These are phyloP conservation scores for Drosophila infuscata DNA, from an alignment of 2,888 invertebrate genomes.

Conservation along the genomic window DNA sequence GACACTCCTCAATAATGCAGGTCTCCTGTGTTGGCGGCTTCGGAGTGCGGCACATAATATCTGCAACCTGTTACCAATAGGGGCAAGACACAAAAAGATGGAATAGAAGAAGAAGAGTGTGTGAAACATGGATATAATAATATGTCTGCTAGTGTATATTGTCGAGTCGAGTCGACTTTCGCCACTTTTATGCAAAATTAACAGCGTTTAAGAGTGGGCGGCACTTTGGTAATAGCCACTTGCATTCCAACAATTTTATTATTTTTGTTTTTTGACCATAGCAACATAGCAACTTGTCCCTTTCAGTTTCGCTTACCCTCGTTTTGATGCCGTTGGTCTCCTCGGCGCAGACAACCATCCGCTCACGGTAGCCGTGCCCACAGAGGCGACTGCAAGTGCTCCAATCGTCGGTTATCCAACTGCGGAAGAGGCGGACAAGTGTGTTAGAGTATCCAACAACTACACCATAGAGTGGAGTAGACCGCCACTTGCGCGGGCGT, in stretches of 20 bases:
- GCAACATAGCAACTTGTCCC: background rate
- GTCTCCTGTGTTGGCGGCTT: constrained; percentile 92
- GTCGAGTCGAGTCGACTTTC: constrained; percentile 14
- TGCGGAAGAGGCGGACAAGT: constrained; percentile 84
- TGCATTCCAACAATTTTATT: constrained; percentile 35
- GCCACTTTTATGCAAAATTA: constrained; percentile 68
- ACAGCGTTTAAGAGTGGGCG: constrained; percentile 56
- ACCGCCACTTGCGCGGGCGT: constrained; percentile 37
- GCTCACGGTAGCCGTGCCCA: constrained; percentile 92
- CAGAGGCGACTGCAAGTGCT: constrained; percentile 94
- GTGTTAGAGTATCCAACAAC: constrained; percentile 42
- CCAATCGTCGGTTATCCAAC: constrained; percentile 96
- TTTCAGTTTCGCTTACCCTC: constrained; percentile 86
- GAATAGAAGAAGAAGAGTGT: constrained; percentile 28
- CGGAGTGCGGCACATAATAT: constrained; percentile 90
- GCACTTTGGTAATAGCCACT: constrained; percentile 62
- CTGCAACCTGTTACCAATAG: constrained; percentile 87
- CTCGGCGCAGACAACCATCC: constrained; percentile 94
- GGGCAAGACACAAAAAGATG: background rate
- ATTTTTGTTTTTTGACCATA: constrained; percentile 23
- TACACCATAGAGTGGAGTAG: background rate
- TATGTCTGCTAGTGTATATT: constrained; percentile 30
- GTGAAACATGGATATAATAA: constrained; percentile 65
- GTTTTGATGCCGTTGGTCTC: constrained; percentile 92
- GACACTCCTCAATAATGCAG: constrained; percentile 94